Conservation (phyloP, 2,113 vertebrate species). For the Todiramphus saurophagus region DNA sequence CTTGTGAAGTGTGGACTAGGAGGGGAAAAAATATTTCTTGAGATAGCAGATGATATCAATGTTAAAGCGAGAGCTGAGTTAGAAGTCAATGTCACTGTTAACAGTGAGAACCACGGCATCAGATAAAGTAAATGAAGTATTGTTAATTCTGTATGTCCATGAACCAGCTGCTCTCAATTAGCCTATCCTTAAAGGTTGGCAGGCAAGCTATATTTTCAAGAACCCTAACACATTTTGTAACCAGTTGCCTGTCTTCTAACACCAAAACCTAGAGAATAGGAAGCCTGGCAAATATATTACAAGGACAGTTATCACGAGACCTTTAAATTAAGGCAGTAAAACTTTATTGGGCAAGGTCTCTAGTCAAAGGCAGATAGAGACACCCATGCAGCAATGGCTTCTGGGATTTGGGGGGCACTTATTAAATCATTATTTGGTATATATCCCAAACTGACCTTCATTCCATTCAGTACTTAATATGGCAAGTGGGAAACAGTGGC, state of each 20-base stretch:
- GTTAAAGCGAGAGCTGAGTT: background rate
- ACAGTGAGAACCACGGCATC: background rate
- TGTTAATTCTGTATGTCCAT: background rate
- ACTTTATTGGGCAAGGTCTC: background rate
- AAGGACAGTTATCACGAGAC: background rate
- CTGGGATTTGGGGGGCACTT: background rate
- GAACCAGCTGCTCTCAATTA: constrained; percentile 25
- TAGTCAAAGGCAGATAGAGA: background rate
- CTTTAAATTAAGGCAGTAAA: background rate
- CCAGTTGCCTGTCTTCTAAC: background rate
- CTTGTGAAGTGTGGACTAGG: background rate
- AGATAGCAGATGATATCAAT: background rate
- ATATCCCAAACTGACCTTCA: background rate
- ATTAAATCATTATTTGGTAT: background rate
- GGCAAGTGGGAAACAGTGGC: background rate
- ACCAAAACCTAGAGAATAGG: background rate
- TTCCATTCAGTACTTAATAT: background rate
- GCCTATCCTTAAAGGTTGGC: background rate
- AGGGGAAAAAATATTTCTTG: background rate
- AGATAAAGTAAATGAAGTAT: background rate
- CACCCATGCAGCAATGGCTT: background rate
- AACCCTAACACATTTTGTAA: background rate
- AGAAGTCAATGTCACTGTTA: background rate
- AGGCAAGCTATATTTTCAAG: background rate
- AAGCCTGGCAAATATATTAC: background rate